Percentiles rank a stretch among this genome's conserved stretches.
Conservation (phyloP, 2,113 vertebrate species). For the Cheilinus undulatus region DNA sequence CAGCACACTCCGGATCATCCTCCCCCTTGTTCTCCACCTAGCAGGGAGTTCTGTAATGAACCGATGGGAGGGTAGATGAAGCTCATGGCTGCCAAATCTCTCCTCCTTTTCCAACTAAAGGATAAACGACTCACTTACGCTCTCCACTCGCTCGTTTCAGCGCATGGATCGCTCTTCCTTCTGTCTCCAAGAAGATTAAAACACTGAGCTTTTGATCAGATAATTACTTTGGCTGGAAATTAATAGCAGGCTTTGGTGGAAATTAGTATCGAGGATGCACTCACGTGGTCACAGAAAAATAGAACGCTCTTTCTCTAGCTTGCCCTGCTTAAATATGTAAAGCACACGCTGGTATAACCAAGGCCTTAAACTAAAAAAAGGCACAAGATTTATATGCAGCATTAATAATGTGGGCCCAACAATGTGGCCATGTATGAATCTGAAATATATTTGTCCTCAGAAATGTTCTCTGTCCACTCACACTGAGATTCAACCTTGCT, state of each 20-base stretch:
- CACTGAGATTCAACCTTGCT: background rate
- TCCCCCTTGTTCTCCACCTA: slow-evolving; percentile 65
- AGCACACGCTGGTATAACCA: slow-evolving; percentile 22
- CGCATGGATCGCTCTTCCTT: slow-evolving; percentile 52
- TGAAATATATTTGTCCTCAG: background rate
- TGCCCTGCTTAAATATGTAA: slow-evolving; percentile 6
- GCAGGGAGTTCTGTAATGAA: slow-evolving; percentile 71
- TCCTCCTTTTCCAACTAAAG: slow-evolving; percentile 68
- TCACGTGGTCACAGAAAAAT: slow-evolving; percentile 3
- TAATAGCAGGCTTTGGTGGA: slow-evolving; percentile 61
- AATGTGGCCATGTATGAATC: background rate
- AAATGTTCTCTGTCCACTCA: background rate
- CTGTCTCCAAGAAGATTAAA: slow-evolving; percentile 75
- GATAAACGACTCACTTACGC: slow-evolving; percentile 76
- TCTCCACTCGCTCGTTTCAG: slow-evolving; percentile 61
- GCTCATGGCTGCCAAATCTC: slow-evolving; percentile 71
- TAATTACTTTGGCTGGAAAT: slow-evolving; percentile 74
- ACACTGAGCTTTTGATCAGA: slow-evolving; percentile 70
- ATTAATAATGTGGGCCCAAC: slow-evolving; percentile 29
- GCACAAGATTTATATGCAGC: slow-evolving; percentile 10
- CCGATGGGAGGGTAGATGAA: slow-evolving; percentile 76
- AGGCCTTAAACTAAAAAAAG: slow-evolving; percentile 19
- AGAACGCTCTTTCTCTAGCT: slow-evolving; percentile 5
- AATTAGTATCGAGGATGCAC: slow-evolving; percentile 49
- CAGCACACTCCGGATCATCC: slow-evolving; percentile 53